Base-by-base conservation (phyloP, 2,888 invertebrate species). In the Drosophila meridionalis region DNA sequence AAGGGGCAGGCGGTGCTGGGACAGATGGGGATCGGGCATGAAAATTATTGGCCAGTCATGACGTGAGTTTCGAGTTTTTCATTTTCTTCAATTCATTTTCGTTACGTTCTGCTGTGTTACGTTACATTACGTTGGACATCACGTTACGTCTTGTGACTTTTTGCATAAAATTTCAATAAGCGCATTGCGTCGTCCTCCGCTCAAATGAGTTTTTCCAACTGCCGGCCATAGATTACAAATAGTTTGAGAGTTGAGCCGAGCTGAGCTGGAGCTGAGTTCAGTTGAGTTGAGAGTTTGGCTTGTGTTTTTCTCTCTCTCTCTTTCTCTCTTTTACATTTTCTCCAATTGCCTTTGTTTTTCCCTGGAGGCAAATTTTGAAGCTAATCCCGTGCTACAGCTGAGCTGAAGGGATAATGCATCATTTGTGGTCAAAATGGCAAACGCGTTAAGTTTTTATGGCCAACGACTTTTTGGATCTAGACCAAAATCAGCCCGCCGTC, bases 361-460 rank as follows among this genome's bases (percentile, higher is more conserved):
- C 89, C 89, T 60, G 52, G 76, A 72, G 89, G 78, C 75, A 74
- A 75, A 87, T 89, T 83, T 77, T 74, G 55, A 30, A 82, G 84
- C 87, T 87, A 85, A 86, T 88, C 80, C 65, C 52, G 47, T 62
- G 67, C 75, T 65, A 68, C 70, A 70, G 61, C 66, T 79, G 58
- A 70, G 52, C 69, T 63, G 78, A 64, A 61, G 71, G 74, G 71
- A 79, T 85, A 87, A 90, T 87, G 81, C 83, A 78, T 87, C 89
- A 90, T 88, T 88, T 90, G 87, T 81, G 87, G 87, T 90, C 87
- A 90, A 86, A 87, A 88, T 90, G 89, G 90, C 87, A 88, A 86
- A 81, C 76, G 89, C 87, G 90, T 87, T 87, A 87, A 88, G 87
- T 88, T 87, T 86, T 90, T 90, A 90, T 87, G 89, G 83, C 75